phyloP scores from a whole-genome alignment of 1,140 invertebrate species.

The Bombus huntii region DNA sequence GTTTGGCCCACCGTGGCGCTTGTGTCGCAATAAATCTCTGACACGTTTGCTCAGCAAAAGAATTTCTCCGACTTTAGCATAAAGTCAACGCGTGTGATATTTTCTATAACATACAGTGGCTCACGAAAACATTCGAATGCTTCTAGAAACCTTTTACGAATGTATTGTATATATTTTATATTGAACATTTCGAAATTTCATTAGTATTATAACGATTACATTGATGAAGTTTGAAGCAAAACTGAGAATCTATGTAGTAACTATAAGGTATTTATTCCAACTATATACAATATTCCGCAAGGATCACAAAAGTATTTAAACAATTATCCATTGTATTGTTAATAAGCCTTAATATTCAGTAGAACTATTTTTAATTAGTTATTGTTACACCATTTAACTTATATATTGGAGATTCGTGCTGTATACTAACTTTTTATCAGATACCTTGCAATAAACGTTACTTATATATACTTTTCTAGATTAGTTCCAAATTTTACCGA shows the following conservation, averaged over 20 bases:
- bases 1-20: neutral
- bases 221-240: neutral
- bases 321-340: too few species aligned
- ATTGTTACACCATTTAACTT: too few species aligned
- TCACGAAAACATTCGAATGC: too few species aligned
- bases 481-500: too few species aligned
- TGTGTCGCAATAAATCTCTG: slow-evolving; percentile 1
- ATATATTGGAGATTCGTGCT: too few species aligned
- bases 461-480: too few species aligned
- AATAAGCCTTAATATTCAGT: too few species aligned
- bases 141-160: too few species aligned
- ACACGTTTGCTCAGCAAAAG: neutral
- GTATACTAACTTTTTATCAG: neutral
- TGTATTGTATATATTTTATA: too few species aligned
- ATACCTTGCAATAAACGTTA: neutral
- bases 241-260: neutral
- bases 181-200: neutral
- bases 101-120: too few species aligned
- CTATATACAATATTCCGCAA: neutral
- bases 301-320: too few species aligned
- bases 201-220: neutral
- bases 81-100: neutral
- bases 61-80: neutral
- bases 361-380: too few species aligned
- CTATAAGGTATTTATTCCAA: neutral